These are phyloP conservation scores for Macrosteles quadrilineatus DNA, from an alignment of 1,140 invertebrate genomes.

Conservation along the genomic window DNA sequence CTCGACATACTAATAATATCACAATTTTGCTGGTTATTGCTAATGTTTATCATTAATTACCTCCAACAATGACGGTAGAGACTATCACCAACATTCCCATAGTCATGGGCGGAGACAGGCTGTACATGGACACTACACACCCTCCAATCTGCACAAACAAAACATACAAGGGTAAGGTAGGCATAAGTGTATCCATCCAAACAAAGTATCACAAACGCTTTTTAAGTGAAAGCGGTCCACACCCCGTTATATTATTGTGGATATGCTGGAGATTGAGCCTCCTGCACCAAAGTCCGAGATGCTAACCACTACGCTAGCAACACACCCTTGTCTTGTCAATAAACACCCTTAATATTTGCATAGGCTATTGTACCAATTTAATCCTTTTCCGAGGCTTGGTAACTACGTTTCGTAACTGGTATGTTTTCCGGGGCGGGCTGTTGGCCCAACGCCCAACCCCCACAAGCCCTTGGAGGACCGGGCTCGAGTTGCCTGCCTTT, in stretches of 20 bases:
- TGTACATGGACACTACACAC: conserved; percentile 72
- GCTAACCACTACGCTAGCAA: no score
- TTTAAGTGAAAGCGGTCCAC: background rate
- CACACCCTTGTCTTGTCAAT: background rate
- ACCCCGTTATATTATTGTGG: background rate
- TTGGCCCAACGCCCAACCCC: no score
- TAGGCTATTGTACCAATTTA: background rate
- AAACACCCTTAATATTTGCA: background rate
- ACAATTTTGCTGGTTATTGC: no score
- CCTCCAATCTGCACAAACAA: conserved; percentile 65
- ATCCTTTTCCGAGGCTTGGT: background rate
- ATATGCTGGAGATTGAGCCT: background rate
- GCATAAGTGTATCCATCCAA: background rate
- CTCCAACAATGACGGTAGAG: conserved; percentile 77
- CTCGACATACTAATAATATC: no score
- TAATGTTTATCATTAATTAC: no score
- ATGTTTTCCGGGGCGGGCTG: no score
- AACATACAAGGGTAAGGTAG: conserved; percentile 14
- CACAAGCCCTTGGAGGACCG: no score
- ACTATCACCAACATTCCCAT: conserved; percentile 76
- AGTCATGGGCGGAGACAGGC: conserved; percentile 89
- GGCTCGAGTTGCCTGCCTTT: no score
- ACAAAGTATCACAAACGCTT: background rate
- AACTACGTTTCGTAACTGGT: no score
- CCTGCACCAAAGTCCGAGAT: background rate